phyloP scores from a whole-genome alignment of 2,113 vertebrate genomes.

The Calidris pygmaea region DNA sequence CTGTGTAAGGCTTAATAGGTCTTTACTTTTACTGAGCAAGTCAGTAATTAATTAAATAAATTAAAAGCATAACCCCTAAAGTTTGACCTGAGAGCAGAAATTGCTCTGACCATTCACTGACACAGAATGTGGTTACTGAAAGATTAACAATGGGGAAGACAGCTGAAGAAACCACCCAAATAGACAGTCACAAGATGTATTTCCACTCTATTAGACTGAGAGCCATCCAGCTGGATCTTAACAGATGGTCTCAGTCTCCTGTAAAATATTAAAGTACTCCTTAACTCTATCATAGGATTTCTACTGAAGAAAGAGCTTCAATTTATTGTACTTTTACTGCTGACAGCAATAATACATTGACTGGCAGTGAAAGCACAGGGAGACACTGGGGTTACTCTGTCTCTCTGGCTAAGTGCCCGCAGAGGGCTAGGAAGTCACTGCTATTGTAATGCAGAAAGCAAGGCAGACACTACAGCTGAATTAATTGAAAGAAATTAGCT shows the following conservation, averaged over 20 bases:
- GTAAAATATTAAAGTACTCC: slow-evolving; percentile 56
- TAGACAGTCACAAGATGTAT: slow-evolving; percentile 24
- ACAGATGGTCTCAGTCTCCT: slow-evolving; percentile 48
- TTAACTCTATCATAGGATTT: slow-evolving; percentile 47
- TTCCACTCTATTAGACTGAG: slow-evolving; percentile 44
- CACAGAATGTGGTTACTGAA: slow-evolving; percentile 34
- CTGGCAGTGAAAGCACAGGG: not conserved
- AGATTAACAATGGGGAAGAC: slow-evolving; percentile 34
- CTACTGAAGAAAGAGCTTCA: slow-evolving; percentile 2
- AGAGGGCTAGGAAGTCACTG: not conserved
- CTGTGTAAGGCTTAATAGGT: not conserved
- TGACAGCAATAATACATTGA: slow-evolving; percentile 48
- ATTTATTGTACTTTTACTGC: slow-evolving; percentile 39
- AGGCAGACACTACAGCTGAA: not conserved
- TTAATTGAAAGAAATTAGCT: not conserved
- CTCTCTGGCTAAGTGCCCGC: slow-evolving; percentile 21
- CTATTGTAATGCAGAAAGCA: slow-evolving; percentile 38
- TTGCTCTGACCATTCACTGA: slow-evolving; percentile 37
- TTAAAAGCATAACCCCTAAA: not conserved
- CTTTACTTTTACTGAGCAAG: not conserved
- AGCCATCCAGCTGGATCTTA: slow-evolving; percentile 30
- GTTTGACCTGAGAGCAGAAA: slow-evolving; percentile 30
- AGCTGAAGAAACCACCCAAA: slow-evolving; percentile 43
- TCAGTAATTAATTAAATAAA: not conserved
- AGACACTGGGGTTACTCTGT: not conserved